A percentile compares a stretch with the other conserved stretches of the same genome.
Conservation (phyloP, 2,113 vertebrate genomes). For the Mesembrinibis cayennensis region DNA sequence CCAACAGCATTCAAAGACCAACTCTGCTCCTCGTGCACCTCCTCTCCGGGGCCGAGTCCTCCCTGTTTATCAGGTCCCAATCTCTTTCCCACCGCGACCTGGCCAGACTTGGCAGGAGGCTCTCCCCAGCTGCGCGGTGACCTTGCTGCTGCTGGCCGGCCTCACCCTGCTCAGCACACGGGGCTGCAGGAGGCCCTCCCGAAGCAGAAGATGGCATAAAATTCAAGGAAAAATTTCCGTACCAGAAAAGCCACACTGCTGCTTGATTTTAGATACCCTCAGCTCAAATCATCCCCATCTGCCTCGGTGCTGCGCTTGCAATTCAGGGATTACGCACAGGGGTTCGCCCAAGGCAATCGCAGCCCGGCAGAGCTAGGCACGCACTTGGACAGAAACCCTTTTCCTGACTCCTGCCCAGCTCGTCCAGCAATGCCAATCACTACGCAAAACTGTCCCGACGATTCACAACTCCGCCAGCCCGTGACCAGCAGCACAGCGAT, state of each 20-base stretch:
- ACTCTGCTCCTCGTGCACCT: neutral
- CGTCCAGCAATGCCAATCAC: neutral
- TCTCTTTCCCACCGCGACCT: conserved; percentile 2
- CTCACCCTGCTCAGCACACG: neutral
- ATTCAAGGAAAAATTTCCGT: neutral
- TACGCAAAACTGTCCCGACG: accelerated
- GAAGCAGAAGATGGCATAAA: neutral
- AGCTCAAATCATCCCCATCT: accelerated
- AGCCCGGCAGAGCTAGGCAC: neutral
- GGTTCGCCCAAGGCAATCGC: accelerated
- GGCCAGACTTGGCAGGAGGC: conserved; percentile 30
- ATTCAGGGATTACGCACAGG: neutral
- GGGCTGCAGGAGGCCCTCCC: neutral
- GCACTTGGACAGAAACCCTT: accelerated
- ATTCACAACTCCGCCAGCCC: neutral
- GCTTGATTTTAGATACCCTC: neutral
- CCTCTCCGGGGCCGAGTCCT: neutral
- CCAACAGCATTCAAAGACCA: accelerated
- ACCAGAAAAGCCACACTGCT: neutral
- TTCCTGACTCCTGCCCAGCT: accelerated
- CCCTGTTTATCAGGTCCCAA: neutral
- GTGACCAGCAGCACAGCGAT: neutral
- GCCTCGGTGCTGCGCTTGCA: accelerated
- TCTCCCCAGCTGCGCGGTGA: conserved; percentile 24
- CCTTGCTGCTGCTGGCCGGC: neutral